These are phyloP conservation scores for Lysiphlebus fabarum DNA, from an alignment of 1,140 invertebrate genomes.

Conservation along the genomic window DNA sequence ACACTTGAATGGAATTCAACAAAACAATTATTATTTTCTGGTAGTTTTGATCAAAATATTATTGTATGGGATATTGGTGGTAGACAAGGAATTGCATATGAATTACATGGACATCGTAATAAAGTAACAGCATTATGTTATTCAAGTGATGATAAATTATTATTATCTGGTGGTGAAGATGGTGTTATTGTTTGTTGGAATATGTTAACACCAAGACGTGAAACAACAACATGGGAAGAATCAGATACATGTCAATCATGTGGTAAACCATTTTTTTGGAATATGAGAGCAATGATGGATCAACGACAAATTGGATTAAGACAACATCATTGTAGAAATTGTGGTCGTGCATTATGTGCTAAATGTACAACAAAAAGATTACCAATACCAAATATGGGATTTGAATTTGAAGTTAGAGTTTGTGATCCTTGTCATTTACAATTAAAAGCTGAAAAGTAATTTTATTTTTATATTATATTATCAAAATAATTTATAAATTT, in stretches of 20 bases:
- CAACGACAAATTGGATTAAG: slow-evolving; percentile 85
- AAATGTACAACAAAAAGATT: slow-evolving; percentile 84
- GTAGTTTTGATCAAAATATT: slow-evolving; percentile 91
- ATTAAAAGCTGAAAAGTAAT: slow-evolving; percentile 83
- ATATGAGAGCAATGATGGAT: slow-evolving; percentile 96
- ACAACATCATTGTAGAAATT: slow-evolving; percentile 87
- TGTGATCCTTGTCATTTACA: slow-evolving; percentile 87
- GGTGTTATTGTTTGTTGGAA: slow-evolving; percentile 93
- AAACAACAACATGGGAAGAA: slow-evolving; percentile 93
- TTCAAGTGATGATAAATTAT: slow-evolving; percentile 70
- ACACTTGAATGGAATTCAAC: slow-evolving; percentile 88
- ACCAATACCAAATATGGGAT: slow-evolving; percentile 92
- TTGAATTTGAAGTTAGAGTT: slow-evolving; percentile 94
- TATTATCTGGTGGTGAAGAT: slow-evolving; percentile 94
- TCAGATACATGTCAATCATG: slow-evolving; percentile 88
- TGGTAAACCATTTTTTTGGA: slow-evolving; percentile 96
- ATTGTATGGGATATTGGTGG: slow-evolving; percentile 99
- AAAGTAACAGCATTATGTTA: slow-evolving; percentile 82
- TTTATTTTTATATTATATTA: slow-evolving; percentile 30
- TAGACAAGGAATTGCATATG: slow-evolving; percentile 92
- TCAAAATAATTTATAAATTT: slow-evolving; percentile 8
- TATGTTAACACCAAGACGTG: slow-evolving; percentile 80
- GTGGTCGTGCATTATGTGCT: slow-evolving; percentile 92
- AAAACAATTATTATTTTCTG: slow-evolving; percentile 87
- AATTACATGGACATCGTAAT: slow-evolving; percentile 91